Evolutionary conservation across 2,888 invertebrate species (phyloP).

Genomic region (Amphimallon solstitiale): DNA sequence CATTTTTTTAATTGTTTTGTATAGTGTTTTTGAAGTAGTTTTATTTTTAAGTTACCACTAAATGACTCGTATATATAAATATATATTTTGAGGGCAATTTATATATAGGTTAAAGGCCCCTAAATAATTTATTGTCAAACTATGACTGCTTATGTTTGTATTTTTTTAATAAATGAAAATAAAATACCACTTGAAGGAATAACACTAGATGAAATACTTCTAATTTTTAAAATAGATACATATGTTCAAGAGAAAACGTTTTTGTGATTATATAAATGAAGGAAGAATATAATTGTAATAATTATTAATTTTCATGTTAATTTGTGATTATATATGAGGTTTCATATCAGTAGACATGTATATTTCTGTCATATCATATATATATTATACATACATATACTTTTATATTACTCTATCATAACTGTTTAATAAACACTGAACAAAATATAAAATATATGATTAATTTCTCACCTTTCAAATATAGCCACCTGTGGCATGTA

Average conservation of each 20-base stretch:
- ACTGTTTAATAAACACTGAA: conserved; percentile 42
- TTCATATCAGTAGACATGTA: conserved; percentile 40
- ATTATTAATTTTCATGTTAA: conserved; percentile 25
- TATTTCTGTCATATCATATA: conserved; percentile 44
- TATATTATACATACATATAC: conserved; percentile 34
- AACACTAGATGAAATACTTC: too few species aligned
- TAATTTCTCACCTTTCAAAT: too few species aligned
- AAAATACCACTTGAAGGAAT: not conserved
- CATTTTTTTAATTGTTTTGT: conserved; percentile 25
- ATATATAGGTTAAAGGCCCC: conserved; percentile 21
- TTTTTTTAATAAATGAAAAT: conserved; percentile 13
- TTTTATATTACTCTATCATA: conserved; percentile 43
- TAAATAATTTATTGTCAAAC: conserved; percentile 31
- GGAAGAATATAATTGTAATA: not conserved
- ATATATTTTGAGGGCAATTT: conserved; percentile 26
- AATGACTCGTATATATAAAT: conserved; percentile 14
- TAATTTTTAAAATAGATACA: too few species aligned
- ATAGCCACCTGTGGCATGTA: too few species aligned
- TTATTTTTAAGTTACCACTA: conserved; percentile 28
- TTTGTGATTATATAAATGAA: not conserved
- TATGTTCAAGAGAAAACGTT: not conserved
- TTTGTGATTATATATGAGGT: conserved; percentile 29
- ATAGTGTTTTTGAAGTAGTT: conserved; percentile 26
- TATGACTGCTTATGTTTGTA: conserved; percentile 20
- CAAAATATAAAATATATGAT: conserved; percentile 13